Evolutionary conservation across 2,888 invertebrate genomes (phyloP), one percentile per base, ranked within the genome.

Genomic region (Nymphalis urticae): DNA sequence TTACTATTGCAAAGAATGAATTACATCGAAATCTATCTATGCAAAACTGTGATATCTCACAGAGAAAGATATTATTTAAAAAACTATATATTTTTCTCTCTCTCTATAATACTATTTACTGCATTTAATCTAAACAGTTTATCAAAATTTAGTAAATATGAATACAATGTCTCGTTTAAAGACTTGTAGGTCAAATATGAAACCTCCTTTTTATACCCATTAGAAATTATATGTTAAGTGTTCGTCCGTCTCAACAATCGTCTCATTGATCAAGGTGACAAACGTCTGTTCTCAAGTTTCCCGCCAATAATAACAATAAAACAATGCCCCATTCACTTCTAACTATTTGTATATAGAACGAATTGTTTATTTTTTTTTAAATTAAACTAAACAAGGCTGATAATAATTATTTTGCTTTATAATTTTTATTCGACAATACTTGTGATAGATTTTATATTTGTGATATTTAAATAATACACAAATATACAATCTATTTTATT

Each of bases 231-330:
- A 59, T 59, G 10, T 59, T 19, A 42, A 58, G 10, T 9, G 42
- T 36, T 42, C 21, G 36, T 16, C 59, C 19, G 36, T 59, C 19
- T 59, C 42, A 36, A 42, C 47, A 59, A 36, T 47, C 42, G 21
- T 42, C 47, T 36, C 36, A 59, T 59, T 59, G 59, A 59, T 59
- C 19, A 27, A 58, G 58, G 58, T 59, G 59, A 59, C 59, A 59
- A 60, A 60, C 24, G 48, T 48, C 16, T 48, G 48, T 58, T 58
- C 58, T 61, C 61, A 61, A 48, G 24, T 61, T 48, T 61, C 61
- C 48, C 48, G 48, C 48, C 61, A 48, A 61, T 61, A 61, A 61
- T 48, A 61, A 61, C 61, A 61, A 58, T 36, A 61, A 61, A 61
- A 61, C 61, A 61, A 61, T 61, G 61, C n/a, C 24, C 61, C 61